A percentile compares a stretch with the other conserved stretches of the same genome.
These are phyloP conservation scores for Ceramica pisi DNA, from an alignment of 2,888 invertebrate species.

Conservation along the genomic window DNA sequence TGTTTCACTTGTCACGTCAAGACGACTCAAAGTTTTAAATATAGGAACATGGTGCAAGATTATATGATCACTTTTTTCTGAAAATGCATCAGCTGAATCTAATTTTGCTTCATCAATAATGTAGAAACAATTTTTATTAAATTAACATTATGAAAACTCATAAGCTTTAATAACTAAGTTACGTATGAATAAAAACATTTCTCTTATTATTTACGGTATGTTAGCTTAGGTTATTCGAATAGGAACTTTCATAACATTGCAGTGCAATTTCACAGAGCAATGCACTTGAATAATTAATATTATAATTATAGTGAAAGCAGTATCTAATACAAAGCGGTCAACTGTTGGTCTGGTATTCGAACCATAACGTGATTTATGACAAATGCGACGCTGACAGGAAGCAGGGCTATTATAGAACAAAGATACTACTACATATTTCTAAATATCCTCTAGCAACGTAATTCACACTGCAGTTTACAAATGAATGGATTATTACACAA, in stretches of 20 bases:
- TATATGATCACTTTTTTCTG: conserved; percentile 7
- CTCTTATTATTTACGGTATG: conserved; percentile 60
- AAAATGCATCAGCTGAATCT: neutral
- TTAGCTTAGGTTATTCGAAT: conserved; percentile 53
- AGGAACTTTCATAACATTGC: conserved; percentile 66
- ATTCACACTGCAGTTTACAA: conserved; percentile 22
- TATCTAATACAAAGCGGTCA: conserved; percentile 63
- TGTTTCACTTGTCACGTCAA: conserved; percentile 59
- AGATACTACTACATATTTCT: conserved; percentile 18
- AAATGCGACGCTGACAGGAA: conserved; percentile 53
- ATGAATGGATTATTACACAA: conserved; percentile 1
- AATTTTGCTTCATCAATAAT: conserved; percentile 18
- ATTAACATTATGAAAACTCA: conserved; percentile 6
- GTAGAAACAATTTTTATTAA: neutral
- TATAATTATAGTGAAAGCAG: conserved; percentile 76
- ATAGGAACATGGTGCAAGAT: conserved; percentile 20
- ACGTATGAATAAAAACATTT: conserved; percentile 26
- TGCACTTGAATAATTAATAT: conserved; percentile 79
- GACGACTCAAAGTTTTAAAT: conserved; percentile 41
- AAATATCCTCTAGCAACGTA: conserved; percentile 2
- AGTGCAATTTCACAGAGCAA: conserved; percentile 76
- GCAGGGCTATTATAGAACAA: conserved; percentile 42
- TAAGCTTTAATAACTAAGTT: conserved; percentile 17
- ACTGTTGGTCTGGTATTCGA: conserved; percentile 55
- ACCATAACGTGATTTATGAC: conserved; percentile 61